Conservation (phyloP, 2,888 invertebrate species). For the Tachina lurida region DNA sequence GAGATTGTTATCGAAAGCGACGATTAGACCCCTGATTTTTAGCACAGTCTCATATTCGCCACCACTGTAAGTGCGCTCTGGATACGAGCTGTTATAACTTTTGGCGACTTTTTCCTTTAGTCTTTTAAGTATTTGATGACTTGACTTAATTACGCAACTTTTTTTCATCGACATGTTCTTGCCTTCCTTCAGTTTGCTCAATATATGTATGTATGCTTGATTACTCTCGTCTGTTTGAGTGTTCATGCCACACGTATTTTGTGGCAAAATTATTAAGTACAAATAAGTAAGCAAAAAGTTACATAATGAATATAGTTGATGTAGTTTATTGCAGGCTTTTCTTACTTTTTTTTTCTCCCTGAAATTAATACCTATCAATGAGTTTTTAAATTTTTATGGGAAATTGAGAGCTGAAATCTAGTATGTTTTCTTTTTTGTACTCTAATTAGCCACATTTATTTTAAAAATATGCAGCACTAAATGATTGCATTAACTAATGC, state of each 20-base stretch:
- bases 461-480: constrained; percentile 57
- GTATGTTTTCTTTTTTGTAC: constrained; percentile 27
- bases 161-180: constrained; percentile 15
- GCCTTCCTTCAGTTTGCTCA: background rate
- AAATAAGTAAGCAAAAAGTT: constrained; percentile 22
- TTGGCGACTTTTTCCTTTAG: constrained; percentile 28
- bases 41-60: background rate
- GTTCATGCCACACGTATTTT: constrained; percentile 43
- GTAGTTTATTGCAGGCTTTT: constrained; percentile 22
- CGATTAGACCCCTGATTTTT: too few species aligned
- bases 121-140: constrained; percentile 65
- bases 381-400: constrained; percentile 52
- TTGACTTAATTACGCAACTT: constrained; percentile 70
- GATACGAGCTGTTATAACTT: constrained; percentile 33
- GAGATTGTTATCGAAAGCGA: too few species aligned
- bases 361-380: constrained; percentile 32
- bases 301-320: constrained; percentile 13
- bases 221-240: background rate
- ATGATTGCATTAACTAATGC: background rate
- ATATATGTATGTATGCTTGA: background rate
- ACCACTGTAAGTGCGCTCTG: constrained; percentile 30
- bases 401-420: constrained; percentile 26
- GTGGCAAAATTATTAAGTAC: constrained; percentile 8
- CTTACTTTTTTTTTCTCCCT: background rate
- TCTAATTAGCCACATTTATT: constrained; percentile 66